Evolutionary conservation across 2,888 invertebrate genomes (phyloP).

Genomic region (Dioctria linearis): DNA sequence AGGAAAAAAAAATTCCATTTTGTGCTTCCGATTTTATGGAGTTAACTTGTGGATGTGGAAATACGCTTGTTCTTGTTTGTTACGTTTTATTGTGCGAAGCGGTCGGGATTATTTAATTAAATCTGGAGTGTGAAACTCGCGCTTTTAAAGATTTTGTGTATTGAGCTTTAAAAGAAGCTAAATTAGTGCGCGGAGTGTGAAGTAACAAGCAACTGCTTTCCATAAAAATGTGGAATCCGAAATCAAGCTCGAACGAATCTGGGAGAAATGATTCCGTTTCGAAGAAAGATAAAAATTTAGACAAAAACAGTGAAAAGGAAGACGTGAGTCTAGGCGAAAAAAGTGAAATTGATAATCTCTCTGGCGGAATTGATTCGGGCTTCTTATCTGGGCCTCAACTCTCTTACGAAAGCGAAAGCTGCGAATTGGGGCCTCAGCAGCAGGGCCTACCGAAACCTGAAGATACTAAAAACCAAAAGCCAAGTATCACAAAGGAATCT

Average conservation of each 20-base stretch:
- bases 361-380: conserved; percentile 70
- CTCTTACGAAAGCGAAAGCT: conserved; percentile 54
- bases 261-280: conserved; percentile 56
- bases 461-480: neutral
- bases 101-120: conserved; percentile 5
- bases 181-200: neutral
- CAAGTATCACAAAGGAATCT: conserved; percentile 10
- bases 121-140: neutral
- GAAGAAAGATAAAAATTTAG: conserved; percentile 39
- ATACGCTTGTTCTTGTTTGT: neutral
- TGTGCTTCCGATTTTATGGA: neutral
- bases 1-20: no score
- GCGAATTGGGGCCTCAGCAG: conserved; percentile 22
- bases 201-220: conserved; percentile 2
- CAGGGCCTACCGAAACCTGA: neutral
- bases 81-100: neutral
- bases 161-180: neutral
- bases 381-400: conserved; percentile 72
- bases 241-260: conserved; percentile 53
- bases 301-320: neutral
- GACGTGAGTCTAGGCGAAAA: conserved; percentile 33
- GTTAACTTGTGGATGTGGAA: conserved; percentile 1
- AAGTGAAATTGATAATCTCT: conserved; percentile 60
- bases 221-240: conserved; percentile 57
- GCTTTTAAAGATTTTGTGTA: neutral